Evolutionary conservation across 2,888 invertebrate species (phyloP).

Genomic region (Drosophila falleni): DNA sequence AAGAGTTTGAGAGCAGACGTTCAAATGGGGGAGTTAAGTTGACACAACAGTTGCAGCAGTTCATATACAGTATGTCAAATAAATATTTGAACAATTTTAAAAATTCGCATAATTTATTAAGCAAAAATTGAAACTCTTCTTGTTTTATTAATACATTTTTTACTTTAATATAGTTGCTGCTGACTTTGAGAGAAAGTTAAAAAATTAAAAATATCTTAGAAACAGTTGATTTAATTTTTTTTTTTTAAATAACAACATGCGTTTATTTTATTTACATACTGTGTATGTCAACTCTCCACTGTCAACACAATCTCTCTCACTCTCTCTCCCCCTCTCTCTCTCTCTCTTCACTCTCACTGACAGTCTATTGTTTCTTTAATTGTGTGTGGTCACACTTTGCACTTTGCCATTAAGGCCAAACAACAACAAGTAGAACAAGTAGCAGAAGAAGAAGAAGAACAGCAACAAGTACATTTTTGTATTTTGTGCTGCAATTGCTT

Average conservation of each 20-base stretch:
- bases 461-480: constrained; percentile 7
- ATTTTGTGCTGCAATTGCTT: constrained; percentile 2
- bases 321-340: background rate
- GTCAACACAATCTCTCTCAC: background rate
- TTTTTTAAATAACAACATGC: too few species aligned
- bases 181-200: background rate
- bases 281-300: background rate
- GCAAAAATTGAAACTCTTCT: too few species aligned
- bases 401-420: constrained; percentile 50
- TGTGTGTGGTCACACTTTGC: constrained; percentile 53
- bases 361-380: constrained; percentile 7
- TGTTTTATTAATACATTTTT: too few species aligned
- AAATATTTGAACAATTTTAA: background rate
- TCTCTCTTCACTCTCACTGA: constrained; percentile 1
- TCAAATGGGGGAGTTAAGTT: background rate
- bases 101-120: background rate
- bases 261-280: constrained; percentile 3
- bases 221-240: too few species aligned
- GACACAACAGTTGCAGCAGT: background rate
- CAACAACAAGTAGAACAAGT: constrained; percentile 6
- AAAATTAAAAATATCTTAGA: background rate
- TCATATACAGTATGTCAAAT: background rate
- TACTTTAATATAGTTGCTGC: too few species aligned
- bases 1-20: background rate
- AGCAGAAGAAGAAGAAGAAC: background rate